Percentiles rank a stretch among this genome's conserved stretches.
Conservation (phyloP, 2,113 vertebrate genomes). For the Rhinopomastus cyanomelas region DNA sequence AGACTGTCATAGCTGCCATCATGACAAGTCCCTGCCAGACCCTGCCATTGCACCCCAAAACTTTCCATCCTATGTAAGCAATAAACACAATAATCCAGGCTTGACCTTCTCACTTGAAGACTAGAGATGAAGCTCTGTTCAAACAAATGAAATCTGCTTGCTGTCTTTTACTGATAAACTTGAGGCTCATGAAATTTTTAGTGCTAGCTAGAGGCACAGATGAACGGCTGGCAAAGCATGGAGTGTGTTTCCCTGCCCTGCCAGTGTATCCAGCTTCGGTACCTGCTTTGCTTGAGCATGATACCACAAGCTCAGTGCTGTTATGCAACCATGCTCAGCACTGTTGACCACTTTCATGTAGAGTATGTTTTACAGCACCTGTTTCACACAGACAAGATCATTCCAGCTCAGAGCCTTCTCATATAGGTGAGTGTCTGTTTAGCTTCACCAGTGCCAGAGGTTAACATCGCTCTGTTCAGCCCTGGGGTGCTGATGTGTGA, state of each 20-base stretch:
- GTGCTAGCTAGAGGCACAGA: not conserved
- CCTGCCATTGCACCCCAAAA: not conserved
- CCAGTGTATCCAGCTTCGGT: not conserved
- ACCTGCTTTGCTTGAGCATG: not conserved
- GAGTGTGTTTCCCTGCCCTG: not conserved
- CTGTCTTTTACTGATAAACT: constrained; percentile 2
- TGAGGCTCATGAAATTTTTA: constrained; percentile 14
- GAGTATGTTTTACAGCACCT: not conserved
- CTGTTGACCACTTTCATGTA: not conserved
- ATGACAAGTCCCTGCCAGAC: not conserved
- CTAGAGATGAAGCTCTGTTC: not conserved
- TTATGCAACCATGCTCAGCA: not conserved
- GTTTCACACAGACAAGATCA: not conserved
- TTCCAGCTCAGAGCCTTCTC: not conserved
- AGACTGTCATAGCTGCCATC: not conserved
- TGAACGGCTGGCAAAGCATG: not conserved
- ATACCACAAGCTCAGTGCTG: not conserved
- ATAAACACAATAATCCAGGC: not conserved
- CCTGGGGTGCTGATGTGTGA: not conserved
- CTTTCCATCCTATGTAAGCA: not conserved
- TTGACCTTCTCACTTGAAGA: not conserved
- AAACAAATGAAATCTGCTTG: not conserved
- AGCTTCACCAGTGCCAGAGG: not conserved
- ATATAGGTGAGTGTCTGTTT: too few species aligned
- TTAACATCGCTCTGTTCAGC: not conserved